Evolutionary conservation across 2,797 vertebrate genomes (phyloP).

Genomic region (Phrynocephalus forsythii): DNA sequence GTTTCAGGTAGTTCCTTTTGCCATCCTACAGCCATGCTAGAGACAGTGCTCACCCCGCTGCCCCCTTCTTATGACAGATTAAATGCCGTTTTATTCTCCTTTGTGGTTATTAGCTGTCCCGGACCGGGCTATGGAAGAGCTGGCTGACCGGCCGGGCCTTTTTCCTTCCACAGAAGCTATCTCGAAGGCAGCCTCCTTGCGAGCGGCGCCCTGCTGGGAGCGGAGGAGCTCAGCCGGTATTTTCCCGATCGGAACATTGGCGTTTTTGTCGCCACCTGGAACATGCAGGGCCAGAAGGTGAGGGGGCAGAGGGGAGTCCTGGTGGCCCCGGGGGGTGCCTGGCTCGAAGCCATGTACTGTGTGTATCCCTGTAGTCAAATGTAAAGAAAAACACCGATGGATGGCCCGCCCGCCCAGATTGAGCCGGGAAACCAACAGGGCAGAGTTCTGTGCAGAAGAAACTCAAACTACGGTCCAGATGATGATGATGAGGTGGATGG

Average conservation of each 20-base stretch:
- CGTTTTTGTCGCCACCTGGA: slow-evolving; percentile 94
- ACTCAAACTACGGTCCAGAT: not conserved
- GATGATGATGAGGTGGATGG: too few relatives aligned
- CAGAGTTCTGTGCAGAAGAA: not conserved
- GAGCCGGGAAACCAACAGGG: too few relatives aligned
- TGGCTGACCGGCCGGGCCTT: not conserved
- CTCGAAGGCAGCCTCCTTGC: slow-evolving; percentile 95
- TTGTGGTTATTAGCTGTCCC: not conserved
- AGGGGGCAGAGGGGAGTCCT: not conserved
- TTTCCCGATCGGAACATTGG: slow-evolving; percentile 90
- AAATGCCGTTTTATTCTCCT: too few relatives aligned
- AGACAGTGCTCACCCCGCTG: too few relatives aligned
- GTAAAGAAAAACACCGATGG: too few relatives aligned
- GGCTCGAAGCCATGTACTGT: too few relatives aligned
- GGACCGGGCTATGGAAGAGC: not conserved
- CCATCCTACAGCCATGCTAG: too few relatives aligned
- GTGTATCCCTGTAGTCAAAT: too few relatives aligned
- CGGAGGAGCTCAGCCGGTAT: slow-evolving; percentile 92
- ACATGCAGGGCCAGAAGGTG: slow-evolving; percentile 98
- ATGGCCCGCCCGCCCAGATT: too few relatives aligned
- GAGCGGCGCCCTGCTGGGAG: slow-evolving; percentile 91
- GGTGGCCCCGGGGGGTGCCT: not conserved
- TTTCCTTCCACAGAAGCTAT: slow-evolving; percentile 86
- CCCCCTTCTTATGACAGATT: too few relatives aligned
- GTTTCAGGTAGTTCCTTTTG: too few relatives aligned